phyloP scores from a whole-genome alignment of 2,888 invertebrate genomes.

The Drepana falcataria region DNA sequence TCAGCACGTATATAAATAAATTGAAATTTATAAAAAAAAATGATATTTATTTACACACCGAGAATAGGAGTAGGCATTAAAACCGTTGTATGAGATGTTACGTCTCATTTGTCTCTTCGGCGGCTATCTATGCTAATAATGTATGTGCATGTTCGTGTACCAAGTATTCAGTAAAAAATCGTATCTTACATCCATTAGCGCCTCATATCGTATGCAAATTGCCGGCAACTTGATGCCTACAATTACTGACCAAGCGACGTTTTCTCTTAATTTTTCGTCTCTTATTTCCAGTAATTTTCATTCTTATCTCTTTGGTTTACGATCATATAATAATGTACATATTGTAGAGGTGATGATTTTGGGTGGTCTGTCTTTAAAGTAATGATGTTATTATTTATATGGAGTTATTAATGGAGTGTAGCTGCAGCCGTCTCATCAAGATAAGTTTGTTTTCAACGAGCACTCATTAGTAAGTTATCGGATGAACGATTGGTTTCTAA shows the following conservation, averaged over 20 bases:
- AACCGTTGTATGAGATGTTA: constrained; percentile 24
- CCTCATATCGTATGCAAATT: constrained; percentile 73
- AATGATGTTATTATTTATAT: constrained; percentile 74
- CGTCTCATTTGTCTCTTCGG: constrained; percentile 31
- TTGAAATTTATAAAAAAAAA: neutral
- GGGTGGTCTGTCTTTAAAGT: constrained; percentile 66
- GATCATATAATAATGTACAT: constrained; percentile 45
- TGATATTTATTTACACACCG: neutral
- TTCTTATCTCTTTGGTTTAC: constrained; percentile 58
- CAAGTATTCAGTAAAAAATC: constrained; percentile 58
- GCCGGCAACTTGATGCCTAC: constrained; percentile 41
- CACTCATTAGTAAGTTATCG: constrained; percentile 68
- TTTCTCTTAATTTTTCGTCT: constrained; percentile 60
- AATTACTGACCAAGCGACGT: constrained; percentile 45
- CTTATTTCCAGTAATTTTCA: constrained; percentile 50
- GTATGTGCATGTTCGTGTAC: constrained; percentile 46
- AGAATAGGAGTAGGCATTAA: constrained; percentile 10
- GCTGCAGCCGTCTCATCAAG: constrained; percentile 66
- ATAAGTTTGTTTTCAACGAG: constrained; percentile 68
- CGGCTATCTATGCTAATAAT: constrained; percentile 62
- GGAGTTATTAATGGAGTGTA: constrained; percentile 64
- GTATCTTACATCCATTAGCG: constrained; percentile 65
- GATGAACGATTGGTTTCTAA: constrained; percentile 64
- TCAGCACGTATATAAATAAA: too few species aligned
- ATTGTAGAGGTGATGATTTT: constrained; percentile 69